Evolutionary conservation across 2,888 invertebrate genomes (phyloP), one percentile per base, ranked within the genome.

Genomic region (Caenorhabditis sp.): DNA sequence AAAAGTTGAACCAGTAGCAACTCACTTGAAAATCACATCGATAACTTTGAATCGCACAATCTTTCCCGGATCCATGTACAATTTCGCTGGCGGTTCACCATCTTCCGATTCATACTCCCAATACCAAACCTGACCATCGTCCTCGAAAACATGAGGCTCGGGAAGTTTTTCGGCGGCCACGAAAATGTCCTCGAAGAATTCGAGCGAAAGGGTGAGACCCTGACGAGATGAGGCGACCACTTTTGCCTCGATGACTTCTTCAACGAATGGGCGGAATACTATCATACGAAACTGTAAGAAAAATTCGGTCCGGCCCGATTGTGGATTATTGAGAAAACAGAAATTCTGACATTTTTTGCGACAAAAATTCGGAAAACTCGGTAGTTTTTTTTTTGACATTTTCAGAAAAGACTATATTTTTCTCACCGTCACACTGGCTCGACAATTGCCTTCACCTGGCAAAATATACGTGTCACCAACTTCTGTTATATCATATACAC

Each of bases 111-210:
- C 59, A 66, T 80, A 81, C 59, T 79, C 79, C 83, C 83, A 83
- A 54, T 81, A 78, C 83, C 83, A 83, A 3, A 80, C 70, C 65
- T 81, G 76, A n/a, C 77, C 79, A 21, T 70, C 66, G 12, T 77
- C 77, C 51, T 82, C 81, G 66, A 95, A 97, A 82, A 93, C 91
- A 0, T 95, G 94, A 1, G 95, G 96, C 89, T 95, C 94, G 89
- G 95, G 97, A 37, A 99, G 89, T 50, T 93, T 93, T 86, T 93
- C 92, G 0, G 94, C 93, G 36, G 96, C 95, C 86, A 99, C 94
- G 65, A 96, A 89, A 76, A 99, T 95, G 88, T 99, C 97, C 89
- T 95, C 95, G 88, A 96, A 99, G 90, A 97, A 97, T 63, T 95
- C 95, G 81, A 97, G 89, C 59, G 81, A 74, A 62, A 83, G 62